Conservation (phyloP, 2,888 invertebrate species). For the Trissonchulus sp. region DNA sequence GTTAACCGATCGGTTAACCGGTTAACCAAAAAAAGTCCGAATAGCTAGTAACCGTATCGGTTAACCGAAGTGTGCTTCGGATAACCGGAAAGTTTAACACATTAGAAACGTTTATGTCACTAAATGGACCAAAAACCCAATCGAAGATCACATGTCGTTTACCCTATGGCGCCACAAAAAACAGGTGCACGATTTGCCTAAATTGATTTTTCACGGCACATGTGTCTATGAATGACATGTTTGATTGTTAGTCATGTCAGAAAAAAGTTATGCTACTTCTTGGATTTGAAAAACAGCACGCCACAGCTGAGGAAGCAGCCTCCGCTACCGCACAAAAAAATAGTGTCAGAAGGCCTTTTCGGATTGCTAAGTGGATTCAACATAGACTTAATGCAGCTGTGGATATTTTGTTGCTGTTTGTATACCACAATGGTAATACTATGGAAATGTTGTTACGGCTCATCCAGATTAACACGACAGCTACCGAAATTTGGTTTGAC, state of each 20-base stretch:
- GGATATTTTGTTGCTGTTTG: slow-evolving; percentile 10
- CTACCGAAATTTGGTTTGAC: neutral
- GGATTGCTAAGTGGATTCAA: neutral
- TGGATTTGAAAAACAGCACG: neutral
- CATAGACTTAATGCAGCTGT: neutral
- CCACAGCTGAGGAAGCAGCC: neutral
- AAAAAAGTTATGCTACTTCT: neutral
- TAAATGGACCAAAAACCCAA: too few species aligned
- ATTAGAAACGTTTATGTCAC: too few species aligned
- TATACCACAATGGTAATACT: neutral
- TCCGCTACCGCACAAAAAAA: neutral
- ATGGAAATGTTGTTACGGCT: neutral
- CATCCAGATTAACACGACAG: neutral
- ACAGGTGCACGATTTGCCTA: too few species aligned
- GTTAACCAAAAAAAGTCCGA: too few species aligned
- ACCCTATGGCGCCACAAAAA: too few species aligned
- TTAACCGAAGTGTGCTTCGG: too few species aligned
- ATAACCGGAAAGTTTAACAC: too few species aligned
- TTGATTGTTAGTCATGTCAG: neutral
- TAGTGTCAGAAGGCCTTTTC: neutral
- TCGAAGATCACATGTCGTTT: too few species aligned
- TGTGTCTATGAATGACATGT: neutral
- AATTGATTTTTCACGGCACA: neutral
- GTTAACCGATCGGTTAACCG: too few species aligned
- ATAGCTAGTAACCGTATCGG: too few species aligned